phyloP scores from a whole-genome alignment of 2,113 vertebrate genomes.

The Caranx ignobilis region DNA sequence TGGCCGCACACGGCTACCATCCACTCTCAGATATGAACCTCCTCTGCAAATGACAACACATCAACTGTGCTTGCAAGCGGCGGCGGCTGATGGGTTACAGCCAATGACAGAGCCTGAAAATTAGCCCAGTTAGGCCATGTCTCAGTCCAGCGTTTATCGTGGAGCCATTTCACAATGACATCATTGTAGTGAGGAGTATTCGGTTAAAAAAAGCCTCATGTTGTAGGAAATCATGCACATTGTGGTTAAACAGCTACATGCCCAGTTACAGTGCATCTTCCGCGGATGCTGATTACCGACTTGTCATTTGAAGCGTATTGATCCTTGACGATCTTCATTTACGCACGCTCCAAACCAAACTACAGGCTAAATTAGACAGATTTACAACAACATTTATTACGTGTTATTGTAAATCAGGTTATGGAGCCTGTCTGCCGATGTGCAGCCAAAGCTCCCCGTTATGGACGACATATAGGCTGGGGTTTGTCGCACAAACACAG shows the following conservation, averaged over 20 bases:
- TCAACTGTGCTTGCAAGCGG: conserved; percentile 26
- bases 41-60: conserved; percentile 54
- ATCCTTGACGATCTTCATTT: not conserved
- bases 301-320: conserved; percentile 33
- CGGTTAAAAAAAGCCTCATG: not conserved
- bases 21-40: conserved; percentile 24
- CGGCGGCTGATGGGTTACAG: conserved; percentile 29
- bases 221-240: not conserved
- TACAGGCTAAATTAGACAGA: conserved; percentile 9
- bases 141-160: conserved; percentile 27
- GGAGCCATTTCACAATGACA: conserved; percentile 6
- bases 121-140: conserved; percentile 67
- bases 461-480: conserved; percentile 50
- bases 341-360: not conserved
- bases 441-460: conserved; percentile 33
- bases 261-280: not conserved
- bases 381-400: conserved; percentile 7
- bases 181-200: not conserved
- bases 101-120: conserved; percentile 59
- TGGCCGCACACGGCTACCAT: conserved; percentile 35
- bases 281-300: conserved; percentile 30
- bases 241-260: not conserved
- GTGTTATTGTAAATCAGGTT: conserved; percentile 11
- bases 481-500: conserved; percentile 40
- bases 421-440: conserved; percentile 21